Evolutionary conservation across 2,888 invertebrate genomes (phyloP), one percentile per base, ranked within the genome.

Genomic region (Drosophila macrospina): DNA sequence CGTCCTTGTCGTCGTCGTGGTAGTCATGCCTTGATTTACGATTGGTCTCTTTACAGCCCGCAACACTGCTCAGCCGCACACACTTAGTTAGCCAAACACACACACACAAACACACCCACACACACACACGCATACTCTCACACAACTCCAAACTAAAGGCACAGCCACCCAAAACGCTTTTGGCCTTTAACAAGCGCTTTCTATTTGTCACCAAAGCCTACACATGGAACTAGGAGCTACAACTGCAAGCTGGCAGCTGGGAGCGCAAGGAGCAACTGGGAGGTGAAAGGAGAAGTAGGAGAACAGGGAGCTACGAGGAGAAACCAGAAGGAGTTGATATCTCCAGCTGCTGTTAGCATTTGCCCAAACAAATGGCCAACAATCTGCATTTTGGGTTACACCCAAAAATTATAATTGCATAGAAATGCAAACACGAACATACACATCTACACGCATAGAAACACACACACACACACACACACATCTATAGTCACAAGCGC

Each of bases 1-100:
- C 42, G 15, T 55, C 59, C 68, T 32, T 36, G 45, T 54, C 37
- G 57, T 54, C 37, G 57, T 51, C 60, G 64, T 71, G 63, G 63
- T 73, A 73, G 77, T 60, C 74, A 48, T 62, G 86, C 67, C 81
- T 86, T 86, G 87, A 81, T 87, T 87, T 85, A 87, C 85, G 87
- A 87, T 87, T 81, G 76, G 68, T 75, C 79, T 75, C 82, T 75
- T 81, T 69, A 61, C 81, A 63, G 79, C 72, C 82, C 78, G 78
- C 85, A 86, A 76, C 80, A 76, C 76, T 81, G 68, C 70, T 77
- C 68, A 59, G 74, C 81, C 76, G 61, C 67, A 67, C 57, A 78
- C 80, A 78, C 85, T 80, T 80, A 78, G 85, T 80, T 84, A 84
- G 79, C 71, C 81, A 81, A 62, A 81, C 62, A 78, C 68, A 71